Evolutionary conservation across 2,113 vertebrate genomes (phyloP).

Genomic region (Xerus inauris): DNA sequence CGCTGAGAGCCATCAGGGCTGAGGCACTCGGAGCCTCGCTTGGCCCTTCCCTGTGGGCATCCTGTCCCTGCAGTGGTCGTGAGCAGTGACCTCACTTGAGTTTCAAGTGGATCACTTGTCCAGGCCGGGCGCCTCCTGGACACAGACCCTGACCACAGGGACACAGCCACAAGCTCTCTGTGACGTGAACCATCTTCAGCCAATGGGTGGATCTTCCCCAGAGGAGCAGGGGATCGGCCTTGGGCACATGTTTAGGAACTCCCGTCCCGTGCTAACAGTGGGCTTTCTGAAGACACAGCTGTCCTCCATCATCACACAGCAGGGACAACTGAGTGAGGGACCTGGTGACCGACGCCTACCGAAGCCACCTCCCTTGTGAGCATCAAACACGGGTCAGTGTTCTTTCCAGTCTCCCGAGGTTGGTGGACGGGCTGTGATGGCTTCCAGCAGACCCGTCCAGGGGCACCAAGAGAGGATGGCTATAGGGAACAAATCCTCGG

Average conservation of each 20-base stretch:
- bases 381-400: not conserved
- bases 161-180: not conserved
- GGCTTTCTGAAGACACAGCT: constrained; percentile 44
- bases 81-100: not conserved
- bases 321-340: constrained; percentile 25
- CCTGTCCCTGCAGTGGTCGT: fast-evolving
- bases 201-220: not conserved
- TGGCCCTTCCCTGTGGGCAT: not conserved
- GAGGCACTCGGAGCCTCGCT: not conserved
- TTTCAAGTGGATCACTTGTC: not conserved
- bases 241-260: constrained; percentile 42
- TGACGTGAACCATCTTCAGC: not conserved
- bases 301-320: constrained; percentile 20
- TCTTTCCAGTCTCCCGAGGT: not conserved
- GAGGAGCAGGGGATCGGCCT: not conserved
- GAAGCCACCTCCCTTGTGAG: not conserved
- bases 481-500: not conserved
- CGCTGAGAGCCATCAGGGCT: too few species aligned
- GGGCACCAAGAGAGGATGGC: not conserved
- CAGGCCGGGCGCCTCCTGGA: not conserved
- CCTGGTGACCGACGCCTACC: not conserved
- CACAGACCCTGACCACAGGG: not conserved
- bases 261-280: not conserved
- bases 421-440: not conserved
- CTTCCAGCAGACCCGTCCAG: fast-evolving